Percentiles rank a stretch among this genome's conserved stretches.
phyloP scores from a whole-genome alignment of 2,113 vertebrate species.

The Crypturellus undulatus region DNA sequence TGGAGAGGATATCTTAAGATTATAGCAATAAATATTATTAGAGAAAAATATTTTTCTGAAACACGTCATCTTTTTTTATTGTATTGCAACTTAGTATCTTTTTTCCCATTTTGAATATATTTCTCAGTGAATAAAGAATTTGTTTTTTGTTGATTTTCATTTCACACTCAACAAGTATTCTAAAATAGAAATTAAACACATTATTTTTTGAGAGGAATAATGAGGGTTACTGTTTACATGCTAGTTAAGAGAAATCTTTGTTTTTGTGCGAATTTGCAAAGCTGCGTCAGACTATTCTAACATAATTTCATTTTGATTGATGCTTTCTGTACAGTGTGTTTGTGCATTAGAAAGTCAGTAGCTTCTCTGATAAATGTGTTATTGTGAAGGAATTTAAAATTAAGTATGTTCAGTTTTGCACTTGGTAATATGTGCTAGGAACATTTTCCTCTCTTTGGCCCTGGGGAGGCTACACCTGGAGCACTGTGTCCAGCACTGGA shows the following conservation, averaged over 20 bases:
- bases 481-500: too few relatives aligned
- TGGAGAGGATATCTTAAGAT: background rate
- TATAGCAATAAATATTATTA: background rate
- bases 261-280: background rate
- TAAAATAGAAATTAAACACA: conserved; percentile 26
- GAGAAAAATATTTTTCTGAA: background rate
- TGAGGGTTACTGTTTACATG: background rate
- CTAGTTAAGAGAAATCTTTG: background rate
- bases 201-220: conserved; percentile 41
- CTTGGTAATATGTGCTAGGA: background rate
- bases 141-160: background rate
- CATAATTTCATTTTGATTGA: conserved; percentile 11
- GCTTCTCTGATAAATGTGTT: conserved; percentile 32
- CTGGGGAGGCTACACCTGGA: background rate
- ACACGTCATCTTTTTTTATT: background rate
- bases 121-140: background rate
- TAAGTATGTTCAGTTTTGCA: background rate
- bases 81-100: conserved; percentile 3
- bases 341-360: conserved; percentile 5
- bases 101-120: background rate
- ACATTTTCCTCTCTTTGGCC: background rate
- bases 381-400: conserved; percentile 42
- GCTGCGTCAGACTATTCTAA: background rate
- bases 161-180: background rate
- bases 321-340: background rate